These are phyloP conservation scores for Brachyistius frenatus DNA, from an alignment of 2,113 vertebrate species.

Conservation along the genomic window DNA sequence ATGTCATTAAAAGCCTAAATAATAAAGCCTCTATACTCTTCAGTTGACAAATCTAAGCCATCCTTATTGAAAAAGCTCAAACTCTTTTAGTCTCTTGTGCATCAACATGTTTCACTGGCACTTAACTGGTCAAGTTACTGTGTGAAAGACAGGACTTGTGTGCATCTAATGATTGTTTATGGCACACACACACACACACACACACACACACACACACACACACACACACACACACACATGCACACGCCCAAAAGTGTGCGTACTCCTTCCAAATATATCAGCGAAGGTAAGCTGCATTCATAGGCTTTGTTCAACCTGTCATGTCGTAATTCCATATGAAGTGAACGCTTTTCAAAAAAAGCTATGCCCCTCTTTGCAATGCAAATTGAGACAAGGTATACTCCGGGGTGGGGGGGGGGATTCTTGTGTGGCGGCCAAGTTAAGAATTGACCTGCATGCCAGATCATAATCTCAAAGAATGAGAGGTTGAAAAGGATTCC, in stretches of 20 bases:
- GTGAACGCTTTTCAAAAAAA: conserved; percentile 46
- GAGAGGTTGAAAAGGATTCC: conserved; percentile 63
- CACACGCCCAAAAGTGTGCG: conserved; percentile 34
- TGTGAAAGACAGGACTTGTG: conserved; percentile 9
- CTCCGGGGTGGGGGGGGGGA: conserved; percentile 47
- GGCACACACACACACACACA: not conserved
- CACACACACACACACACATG: conserved; percentile 21
- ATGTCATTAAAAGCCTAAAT: conserved; percentile 28
- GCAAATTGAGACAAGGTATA: conserved; percentile 66
- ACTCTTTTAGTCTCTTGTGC: not conserved
- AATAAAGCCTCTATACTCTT: not conserved
- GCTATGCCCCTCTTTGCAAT: conserved; percentile 53
- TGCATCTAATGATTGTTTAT: conserved; percentile 7
- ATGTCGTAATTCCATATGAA: conserved; percentile 52
- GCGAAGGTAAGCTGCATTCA: conserved; percentile 18
- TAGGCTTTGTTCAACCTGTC: conserved; percentile 29
- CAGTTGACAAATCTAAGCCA: conserved; percentile 20
- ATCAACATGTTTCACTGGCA: conserved; percentile 2
- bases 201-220: conserved; percentile 11
- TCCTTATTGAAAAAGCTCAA: not conserved
- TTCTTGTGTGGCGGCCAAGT: conserved; percentile 73
- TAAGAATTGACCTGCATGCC: conserved; percentile 72
- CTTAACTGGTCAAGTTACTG: conserved; percentile 6
- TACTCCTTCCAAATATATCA: conserved; percentile 45
- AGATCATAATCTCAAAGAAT: conserved; percentile 78